These are phyloP conservation scores for Pseudococcus jackbeardsleyi DNA, from an alignment of 2,888 invertebrate genomes.

Conservation along the genomic window DNA sequence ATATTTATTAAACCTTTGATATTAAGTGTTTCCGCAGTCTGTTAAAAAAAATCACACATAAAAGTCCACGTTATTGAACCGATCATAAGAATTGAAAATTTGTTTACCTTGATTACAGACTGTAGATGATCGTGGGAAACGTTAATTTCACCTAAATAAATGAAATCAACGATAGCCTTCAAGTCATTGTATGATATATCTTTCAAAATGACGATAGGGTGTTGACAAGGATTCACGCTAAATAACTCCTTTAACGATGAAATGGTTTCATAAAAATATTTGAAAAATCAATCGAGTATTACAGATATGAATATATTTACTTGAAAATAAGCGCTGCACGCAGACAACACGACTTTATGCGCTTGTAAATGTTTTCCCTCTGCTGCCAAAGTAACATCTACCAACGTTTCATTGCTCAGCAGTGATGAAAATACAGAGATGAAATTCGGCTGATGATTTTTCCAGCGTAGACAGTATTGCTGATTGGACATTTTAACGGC, in stretches of 20 bases:
- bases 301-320: conserved; percentile 70
- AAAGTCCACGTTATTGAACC: not conserved
- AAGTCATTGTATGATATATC: conserved; percentile 89
- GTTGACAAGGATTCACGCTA: conserved; percentile 87
- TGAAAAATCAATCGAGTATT: not conserved
- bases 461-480: conserved; percentile 89
- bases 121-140: conserved; percentile 90
- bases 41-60: conserved; percentile 67
- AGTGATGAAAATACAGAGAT: conserved; percentile 89
- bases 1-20: conserved; percentile 91
- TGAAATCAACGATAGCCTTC: conserved; percentile 90
- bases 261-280: not conserved
- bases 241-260: conserved; percentile 78
- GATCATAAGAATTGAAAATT: not conserved
- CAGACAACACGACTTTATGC: conserved; percentile 90
- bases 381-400: conserved; percentile 92
- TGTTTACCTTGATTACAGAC: conserved; percentile 72
- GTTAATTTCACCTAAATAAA: conserved; percentile 94
- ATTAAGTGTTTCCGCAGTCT: conserved; percentile 89
- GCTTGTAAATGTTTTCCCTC: conserved; percentile 90
- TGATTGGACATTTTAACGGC: conserved; percentile 75
- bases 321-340: conserved; percentile 94
- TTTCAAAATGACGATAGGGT: conserved; percentile 90
- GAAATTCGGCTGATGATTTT: conserved; percentile 94
- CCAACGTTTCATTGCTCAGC: conserved; percentile 85